These are phyloP conservation scores for Augochlora pura DNA, from an alignment of 1,140 invertebrate genomes.

Conservation along the genomic window DNA sequence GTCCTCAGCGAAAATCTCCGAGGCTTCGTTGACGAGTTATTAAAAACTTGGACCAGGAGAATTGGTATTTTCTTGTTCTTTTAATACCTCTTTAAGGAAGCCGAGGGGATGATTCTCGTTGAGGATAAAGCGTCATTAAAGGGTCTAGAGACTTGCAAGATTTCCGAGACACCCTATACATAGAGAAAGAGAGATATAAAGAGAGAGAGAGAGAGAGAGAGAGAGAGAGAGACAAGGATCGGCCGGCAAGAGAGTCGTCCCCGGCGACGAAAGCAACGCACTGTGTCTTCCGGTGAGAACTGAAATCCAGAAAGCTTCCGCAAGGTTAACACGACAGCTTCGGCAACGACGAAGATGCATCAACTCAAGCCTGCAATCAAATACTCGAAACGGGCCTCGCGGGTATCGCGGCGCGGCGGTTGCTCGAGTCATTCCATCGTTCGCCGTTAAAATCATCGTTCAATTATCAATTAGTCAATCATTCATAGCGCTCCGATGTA, in stretches of 20 bases:
- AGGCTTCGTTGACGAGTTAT: no score
- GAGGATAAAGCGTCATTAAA: no score
- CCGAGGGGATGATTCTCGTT: no score
- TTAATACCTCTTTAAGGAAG: no score
- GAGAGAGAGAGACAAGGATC: conserved; percentile 12
- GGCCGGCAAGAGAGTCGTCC: conserved; percentile 54
- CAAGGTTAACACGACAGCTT: conserved; percentile 61
- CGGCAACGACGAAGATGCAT: conserved; percentile 64
- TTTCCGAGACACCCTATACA: neutral
- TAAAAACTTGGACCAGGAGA: no score
- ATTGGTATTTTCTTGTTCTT: no score
- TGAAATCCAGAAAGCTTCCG: conserved; percentile 63
- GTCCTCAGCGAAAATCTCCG: no score
- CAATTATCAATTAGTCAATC: conserved; percentile 27
- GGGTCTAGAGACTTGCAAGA: no score
- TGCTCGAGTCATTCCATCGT: conserved; percentile 54
- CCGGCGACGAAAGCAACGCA: conserved; percentile 65
- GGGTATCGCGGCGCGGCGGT: conserved; percentile 37
- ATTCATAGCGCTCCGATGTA: conserved; percentile 56
- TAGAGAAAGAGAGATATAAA: conserved; percentile 22
- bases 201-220: conserved; percentile 24
- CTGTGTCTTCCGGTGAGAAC: conserved; percentile 42
- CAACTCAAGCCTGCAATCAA: conserved; percentile 61
- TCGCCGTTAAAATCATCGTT: conserved; percentile 1
- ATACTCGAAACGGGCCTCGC: conserved; percentile 20